Evolutionary conservation across 2,113 vertebrate species (phyloP), one percentile per base, ranked within the genome.

Genomic region (Phalacrocorax pelagicus): DNA sequence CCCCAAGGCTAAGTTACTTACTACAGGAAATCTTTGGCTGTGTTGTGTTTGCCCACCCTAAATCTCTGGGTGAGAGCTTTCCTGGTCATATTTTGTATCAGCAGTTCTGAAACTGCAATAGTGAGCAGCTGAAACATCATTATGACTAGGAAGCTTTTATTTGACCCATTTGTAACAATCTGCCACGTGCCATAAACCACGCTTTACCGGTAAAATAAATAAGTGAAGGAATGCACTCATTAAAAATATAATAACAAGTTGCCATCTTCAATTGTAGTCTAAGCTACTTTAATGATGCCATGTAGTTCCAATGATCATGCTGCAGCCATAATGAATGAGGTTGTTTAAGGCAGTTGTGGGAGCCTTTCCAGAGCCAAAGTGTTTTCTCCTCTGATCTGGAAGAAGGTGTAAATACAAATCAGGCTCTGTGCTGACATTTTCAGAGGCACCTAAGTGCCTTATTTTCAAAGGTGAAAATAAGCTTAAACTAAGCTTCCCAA

Each of bases 181-280:
- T 97, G 96, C 89, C 96, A 93, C 55, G 63, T 98, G 92, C 93
- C 90, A 97, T 97, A 98, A 98, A 97, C 93, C 95, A 95, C 14
- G 2, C 74, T 93, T 96, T 96, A 95, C 75, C 84, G 94, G 82
- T 96, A 90, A 86, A 97, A 94, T 95, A 97, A 97, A 94, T 90
- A 93, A 96, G 80, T 92, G 88, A 89, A 90, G 78, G 78, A 97
- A 96, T 89, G 89, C 49, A 93, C 70, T 96, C 93, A 96, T 97
- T 97, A 97, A 97, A 97, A 98, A 98, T 62, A 83, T 88, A 93
- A 97, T 97, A 98, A 92, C 96, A 97, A 98, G 98, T 98, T 97
- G 94, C 96, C 95, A 96, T 97, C 96, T 97, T 98, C 97, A 97
- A 66, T 89, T 98, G 96, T 59, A 18, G 95, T 96, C 96, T 97